phyloP scores from a whole-genome alignment of 2,888 invertebrate genomes.

The Synanthedon vespiformis region DNA sequence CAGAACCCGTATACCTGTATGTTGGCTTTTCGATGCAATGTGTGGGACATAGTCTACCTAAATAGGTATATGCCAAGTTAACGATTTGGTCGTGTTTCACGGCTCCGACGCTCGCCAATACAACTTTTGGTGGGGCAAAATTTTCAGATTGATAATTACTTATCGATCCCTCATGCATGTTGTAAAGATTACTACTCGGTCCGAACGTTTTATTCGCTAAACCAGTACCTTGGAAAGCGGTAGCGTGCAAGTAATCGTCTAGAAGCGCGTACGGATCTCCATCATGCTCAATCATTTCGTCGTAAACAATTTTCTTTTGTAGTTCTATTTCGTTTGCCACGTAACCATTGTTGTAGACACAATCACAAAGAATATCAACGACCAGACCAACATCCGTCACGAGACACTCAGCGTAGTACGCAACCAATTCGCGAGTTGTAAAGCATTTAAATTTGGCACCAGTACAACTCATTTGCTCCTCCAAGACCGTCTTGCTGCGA shows the following conservation, averaged over 20 bases:
- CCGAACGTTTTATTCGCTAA: conserved; percentile 64
- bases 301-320: conserved; percentile 37
- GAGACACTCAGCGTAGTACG: conserved; percentile 95
- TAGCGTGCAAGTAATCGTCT: conserved; percentile 48
- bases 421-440: conserved; percentile 95
- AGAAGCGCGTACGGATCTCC: conserved; percentile 21
- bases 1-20: conserved; percentile 89
- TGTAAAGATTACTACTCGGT: conserved; percentile 74
- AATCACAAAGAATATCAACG: conserved; percentile 92
- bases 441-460: conserved; percentile 97
- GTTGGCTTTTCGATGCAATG: conserved; percentile 46
- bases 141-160: conserved; percentile 82
- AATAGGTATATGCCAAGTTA: conserved; percentile 78
- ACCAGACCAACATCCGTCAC: conserved; percentile 86
- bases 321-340: conserved; percentile 28
- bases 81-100: conserved; percentile 87
- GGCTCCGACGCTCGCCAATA: conserved; percentile 93
- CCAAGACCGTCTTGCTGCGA: conserved; percentile 84
- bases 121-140: conserved; percentile 90
- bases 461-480: conserved; percentile 92
- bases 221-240: conserved; percentile 58
- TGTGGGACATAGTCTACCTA: conserved; percentile 72
- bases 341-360: conserved; percentile 84
- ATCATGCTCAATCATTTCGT: conserved; percentile 46
- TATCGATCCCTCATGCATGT: conserved; percentile 76